These are phyloP conservation scores for Cololabis saira DNA, from an alignment of 2,113 vertebrate species.

Conservation along the genomic window DNA sequence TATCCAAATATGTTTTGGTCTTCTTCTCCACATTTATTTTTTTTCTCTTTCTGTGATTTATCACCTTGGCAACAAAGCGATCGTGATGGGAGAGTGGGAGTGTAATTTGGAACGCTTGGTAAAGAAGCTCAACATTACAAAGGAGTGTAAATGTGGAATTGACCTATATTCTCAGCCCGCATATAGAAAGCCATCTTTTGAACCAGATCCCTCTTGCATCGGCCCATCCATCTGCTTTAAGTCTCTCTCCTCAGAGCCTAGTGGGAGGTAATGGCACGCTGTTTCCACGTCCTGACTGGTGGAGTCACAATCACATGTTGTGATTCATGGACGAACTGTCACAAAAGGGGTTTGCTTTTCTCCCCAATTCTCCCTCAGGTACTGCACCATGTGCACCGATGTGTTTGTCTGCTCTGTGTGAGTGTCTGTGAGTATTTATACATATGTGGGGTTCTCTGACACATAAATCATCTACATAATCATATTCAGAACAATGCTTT, in stretches of 20 bases:
- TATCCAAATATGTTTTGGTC: constrained; percentile 10
- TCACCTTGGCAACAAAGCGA: constrained; percentile 64
- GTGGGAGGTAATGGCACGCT: constrained; percentile 55
- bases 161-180: constrained; percentile 68
- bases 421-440: not conserved
- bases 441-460: constrained; percentile 14
- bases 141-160: constrained; percentile 70
- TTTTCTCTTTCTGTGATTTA: constrained; percentile 44
- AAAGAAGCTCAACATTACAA: constrained; percentile 57
- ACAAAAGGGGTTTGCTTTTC: constrained; percentile 11
- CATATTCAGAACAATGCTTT: constrained; percentile 39
- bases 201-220: constrained; percentile 67
- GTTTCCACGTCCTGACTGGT: constrained; percentile 51
- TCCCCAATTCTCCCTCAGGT: constrained; percentile 38
- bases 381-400: not conserved
- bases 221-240: constrained; percentile 64
- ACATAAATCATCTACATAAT: constrained; percentile 51
- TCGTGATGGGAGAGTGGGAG: constrained; percentile 56
- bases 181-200: constrained; percentile 64
- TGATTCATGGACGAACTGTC: constrained; percentile 53
- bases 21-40: constrained; percentile 13
- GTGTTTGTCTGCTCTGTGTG: constrained; percentile 2
- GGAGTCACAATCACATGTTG: constrained; percentile 26
- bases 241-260: constrained; percentile 50
- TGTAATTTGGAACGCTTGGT: constrained; percentile 51